Evolutionary conservation across 2,888 invertebrate genomes (phyloP).

Genomic region (Cepaea hortensis): DNA sequence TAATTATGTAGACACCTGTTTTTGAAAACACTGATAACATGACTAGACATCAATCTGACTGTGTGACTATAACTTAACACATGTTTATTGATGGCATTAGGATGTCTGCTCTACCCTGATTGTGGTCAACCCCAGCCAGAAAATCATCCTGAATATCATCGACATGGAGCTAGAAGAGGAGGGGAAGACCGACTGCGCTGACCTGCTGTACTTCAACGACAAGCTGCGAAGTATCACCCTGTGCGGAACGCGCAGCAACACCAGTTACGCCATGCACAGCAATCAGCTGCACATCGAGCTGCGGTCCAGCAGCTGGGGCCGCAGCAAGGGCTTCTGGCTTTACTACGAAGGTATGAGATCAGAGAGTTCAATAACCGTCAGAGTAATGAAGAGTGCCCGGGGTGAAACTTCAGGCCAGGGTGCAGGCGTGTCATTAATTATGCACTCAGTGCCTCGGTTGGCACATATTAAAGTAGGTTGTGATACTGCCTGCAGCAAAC

Average conservation of each 20-base stretch:
- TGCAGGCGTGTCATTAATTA: no score
- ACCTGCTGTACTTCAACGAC: slow-evolving; percentile 68
- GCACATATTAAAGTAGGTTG: no score
- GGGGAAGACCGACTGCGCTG: slow-evolving; percentile 65
- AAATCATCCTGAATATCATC: slow-evolving; percentile 65
- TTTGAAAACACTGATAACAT: no score
- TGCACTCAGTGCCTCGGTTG: no score
- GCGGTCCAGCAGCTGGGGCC: slow-evolving; percentile 58
- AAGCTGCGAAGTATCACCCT: slow-evolving; percentile 64
- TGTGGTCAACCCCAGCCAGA: slow-evolving; percentile 57
- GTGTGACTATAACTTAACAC: no score
- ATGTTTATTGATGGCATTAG: not conserved
- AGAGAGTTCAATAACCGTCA: no score
- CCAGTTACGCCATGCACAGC: slow-evolving; percentile 58
- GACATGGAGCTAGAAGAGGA: slow-evolving; percentile 67
- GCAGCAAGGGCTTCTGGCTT: slow-evolving; percentile 72
- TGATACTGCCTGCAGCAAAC: no score
- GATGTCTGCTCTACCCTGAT: slow-evolving; percentile 62
- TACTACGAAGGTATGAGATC: slow-evolving; percentile 70
- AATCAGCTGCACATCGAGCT: slow-evolving; percentile 62
- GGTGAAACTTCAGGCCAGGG: no score
- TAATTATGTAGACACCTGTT: no score
- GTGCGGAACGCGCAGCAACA: slow-evolving; percentile 66
- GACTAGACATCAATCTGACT: no score
- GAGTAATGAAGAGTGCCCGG: no score